These are phyloP conservation scores for Myoxocephalus aenaeus DNA, from an alignment of 2,797 vertebrate species.

Conservation along the genomic window DNA sequence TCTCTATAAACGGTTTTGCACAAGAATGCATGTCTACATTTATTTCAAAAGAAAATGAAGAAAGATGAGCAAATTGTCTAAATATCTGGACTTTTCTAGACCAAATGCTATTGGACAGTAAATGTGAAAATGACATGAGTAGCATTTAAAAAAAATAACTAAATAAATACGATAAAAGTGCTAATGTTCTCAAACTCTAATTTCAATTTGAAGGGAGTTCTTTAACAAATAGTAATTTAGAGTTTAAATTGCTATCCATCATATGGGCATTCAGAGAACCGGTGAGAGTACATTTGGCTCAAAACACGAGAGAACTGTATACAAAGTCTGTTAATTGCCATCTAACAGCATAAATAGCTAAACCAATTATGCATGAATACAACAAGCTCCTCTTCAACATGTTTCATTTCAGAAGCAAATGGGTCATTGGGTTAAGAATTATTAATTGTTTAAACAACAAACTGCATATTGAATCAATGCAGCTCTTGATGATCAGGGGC, in stretches of 20 bases:
- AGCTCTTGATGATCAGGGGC: slow-evolving; percentile 76
- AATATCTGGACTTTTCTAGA: not conserved
- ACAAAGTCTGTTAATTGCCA: slow-evolving; percentile 76
- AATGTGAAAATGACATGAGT: slow-evolving; percentile 14
- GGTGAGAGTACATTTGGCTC: slow-evolving; percentile 54
- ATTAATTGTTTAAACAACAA: slow-evolving; percentile 84
- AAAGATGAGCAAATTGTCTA: not conserved
- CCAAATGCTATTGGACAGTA: not conserved
- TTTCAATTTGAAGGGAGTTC: slow-evolving; percentile 39
- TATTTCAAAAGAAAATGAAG: not conserved
- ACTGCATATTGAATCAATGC: slow-evolving; percentile 76
- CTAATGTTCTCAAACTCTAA: slow-evolving; percentile 49
- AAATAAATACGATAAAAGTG: slow-evolving; percentile 9
- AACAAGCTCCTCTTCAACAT: slow-evolving; percentile 79
- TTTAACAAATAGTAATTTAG: slow-evolving; percentile 52
- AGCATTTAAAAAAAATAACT: slow-evolving; percentile 21
- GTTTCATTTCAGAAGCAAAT: slow-evolving; percentile 78
- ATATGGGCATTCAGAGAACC: slow-evolving; percentile 57
- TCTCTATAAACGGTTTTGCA: not conserved
- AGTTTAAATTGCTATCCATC: slow-evolving; percentile 63
- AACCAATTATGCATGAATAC: slow-evolving; percentile 77
- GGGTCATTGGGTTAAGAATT: slow-evolving; percentile 81
- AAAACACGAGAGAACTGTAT: slow-evolving; percentile 62
- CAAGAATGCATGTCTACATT: not conserved
- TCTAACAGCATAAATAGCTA: slow-evolving; percentile 78